Conservation (phyloP, 35 echinoderm and acorn worm genomes). For the Ptychodera flava region DNA sequence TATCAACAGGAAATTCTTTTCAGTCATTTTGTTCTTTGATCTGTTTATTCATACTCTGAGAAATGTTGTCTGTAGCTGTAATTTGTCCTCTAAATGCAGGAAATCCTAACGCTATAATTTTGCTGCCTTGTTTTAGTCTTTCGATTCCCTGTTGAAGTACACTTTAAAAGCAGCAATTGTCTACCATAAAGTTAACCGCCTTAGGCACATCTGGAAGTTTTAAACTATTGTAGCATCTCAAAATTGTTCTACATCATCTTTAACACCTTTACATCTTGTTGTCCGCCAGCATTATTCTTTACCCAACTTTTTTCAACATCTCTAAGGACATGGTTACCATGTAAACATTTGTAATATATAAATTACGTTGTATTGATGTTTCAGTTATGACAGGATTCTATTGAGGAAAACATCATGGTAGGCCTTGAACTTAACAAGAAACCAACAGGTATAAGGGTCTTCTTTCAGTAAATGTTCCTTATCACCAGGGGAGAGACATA, state of each 20-base stretch:
- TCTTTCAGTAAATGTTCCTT: not conserved
- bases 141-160: conserved; percentile 17
- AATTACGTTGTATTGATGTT: not conserved
- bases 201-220: not conserved
- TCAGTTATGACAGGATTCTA: not conserved
- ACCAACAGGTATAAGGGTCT: conserved; percentile 10
- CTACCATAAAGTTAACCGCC: not conserved
- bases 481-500: conserved; percentile 10
- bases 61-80: conserved; percentile 29
- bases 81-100: not conserved
- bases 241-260: conserved; percentile 17
- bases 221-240: not conserved
- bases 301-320: conserved; percentile 21
- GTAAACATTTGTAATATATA: not conserved
- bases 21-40: not conserved
- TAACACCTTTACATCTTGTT: conserved; percentile 13
- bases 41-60: conserved; percentile 13
- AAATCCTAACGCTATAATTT: not conserved
- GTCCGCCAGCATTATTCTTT: not conserved
- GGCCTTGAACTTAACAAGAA: conserved; percentile 13
- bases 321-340: conserved; percentile 9
- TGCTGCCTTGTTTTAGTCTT: not conserved
- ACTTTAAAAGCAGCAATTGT: not conserved
- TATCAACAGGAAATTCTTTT: conserved; percentile 19
- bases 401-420: conserved; percentile 15